Evolutionary conservation across 2,888 invertebrate genomes (phyloP).

Genomic region (Callosobruchus maculatus): DNA sequence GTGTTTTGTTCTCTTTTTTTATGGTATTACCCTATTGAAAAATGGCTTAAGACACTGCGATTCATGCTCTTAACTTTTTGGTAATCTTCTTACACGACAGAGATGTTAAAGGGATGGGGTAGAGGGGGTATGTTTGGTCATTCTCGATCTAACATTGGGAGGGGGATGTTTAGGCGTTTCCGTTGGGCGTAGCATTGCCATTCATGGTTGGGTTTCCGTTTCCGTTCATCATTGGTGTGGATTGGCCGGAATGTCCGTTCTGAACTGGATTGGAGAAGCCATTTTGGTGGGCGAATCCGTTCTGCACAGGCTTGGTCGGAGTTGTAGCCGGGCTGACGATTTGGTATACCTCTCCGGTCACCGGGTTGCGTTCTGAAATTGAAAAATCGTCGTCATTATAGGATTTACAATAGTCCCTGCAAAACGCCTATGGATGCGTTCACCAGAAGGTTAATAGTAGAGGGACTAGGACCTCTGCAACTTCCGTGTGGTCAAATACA

Average conservation of each 20-base stretch:
- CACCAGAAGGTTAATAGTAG: too few species aligned
- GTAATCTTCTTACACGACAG: too few species aligned
- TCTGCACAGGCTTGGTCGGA: slow-evolving; percentile 39
- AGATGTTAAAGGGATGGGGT: not conserved
- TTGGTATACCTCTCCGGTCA: slow-evolving; percentile 46
- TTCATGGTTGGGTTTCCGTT: slow-evolving; percentile 17
- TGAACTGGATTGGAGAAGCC: slow-evolving; percentile 31
- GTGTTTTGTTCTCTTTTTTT: too few species aligned
- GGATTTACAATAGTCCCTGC: not conserved
- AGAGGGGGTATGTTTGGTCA: not conserved
- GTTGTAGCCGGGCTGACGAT: slow-evolving; percentile 38
- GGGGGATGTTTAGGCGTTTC: slow-evolving; percentile 10
- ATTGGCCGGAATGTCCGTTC: slow-evolving; percentile 32
- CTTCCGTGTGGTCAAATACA: too few species aligned
- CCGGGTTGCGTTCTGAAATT: slow-evolving; percentile 44
- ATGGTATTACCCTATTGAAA: too few species aligned
- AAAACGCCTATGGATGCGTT: too few species aligned
- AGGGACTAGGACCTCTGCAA: too few species aligned
- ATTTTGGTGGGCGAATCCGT: slow-evolving; percentile 36
- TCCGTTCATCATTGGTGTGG: slow-evolving; percentile 18
- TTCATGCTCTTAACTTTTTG: too few species aligned
- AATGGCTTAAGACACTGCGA: too few species aligned
- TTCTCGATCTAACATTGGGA: not conserved
- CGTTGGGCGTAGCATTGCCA: slow-evolving; percentile 16
- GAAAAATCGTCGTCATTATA: slow-evolving; percentile 6